Percentiles rank a stretch among this genome's conserved stretches.
Conservation (phyloP, 2,113 vertebrate genomes). For the Grammomys dolichurus region DNA sequence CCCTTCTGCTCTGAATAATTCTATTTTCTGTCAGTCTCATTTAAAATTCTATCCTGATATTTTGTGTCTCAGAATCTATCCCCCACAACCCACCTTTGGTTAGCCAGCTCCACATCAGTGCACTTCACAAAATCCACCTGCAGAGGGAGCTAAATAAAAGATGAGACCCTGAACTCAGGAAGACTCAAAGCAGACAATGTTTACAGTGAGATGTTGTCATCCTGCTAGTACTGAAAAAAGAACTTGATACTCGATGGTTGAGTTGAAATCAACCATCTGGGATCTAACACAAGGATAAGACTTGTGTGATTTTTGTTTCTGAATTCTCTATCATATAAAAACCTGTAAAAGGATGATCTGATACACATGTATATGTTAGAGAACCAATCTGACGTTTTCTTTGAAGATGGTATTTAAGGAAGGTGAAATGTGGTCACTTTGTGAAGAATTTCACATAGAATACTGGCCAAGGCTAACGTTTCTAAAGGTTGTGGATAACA, state of each 20-base stretch:
- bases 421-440: slow-evolving; percentile 34
- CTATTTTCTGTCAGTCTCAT: background rate
- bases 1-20: background rate
- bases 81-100: background rate
- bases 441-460: slow-evolving; percentile 11
- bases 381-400: background rate
- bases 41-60: background rate
- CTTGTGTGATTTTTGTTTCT: background rate
- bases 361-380: background rate
- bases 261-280: slow-evolving; percentile 47
- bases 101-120: background rate
- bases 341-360: background rate
- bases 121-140: slow-evolving; percentile 62
- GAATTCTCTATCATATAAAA: slow-evolving; percentile 42
- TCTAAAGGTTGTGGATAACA: slow-evolving; percentile 25
- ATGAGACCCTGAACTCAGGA: slow-evolving; percentile 24
- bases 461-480: background rate
- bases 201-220: background rate
- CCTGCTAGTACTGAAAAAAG: slow-evolving; percentile 20
- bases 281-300: background rate
- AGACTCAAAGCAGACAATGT: background rate
- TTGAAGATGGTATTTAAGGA: background rate
- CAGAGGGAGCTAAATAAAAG: slow-evolving; percentile 80
- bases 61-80: background rate
- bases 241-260: background rate